phyloP scores from a whole-genome alignment of 2,797 vertebrate genomes.

The Galagoides demidoff region DNA sequence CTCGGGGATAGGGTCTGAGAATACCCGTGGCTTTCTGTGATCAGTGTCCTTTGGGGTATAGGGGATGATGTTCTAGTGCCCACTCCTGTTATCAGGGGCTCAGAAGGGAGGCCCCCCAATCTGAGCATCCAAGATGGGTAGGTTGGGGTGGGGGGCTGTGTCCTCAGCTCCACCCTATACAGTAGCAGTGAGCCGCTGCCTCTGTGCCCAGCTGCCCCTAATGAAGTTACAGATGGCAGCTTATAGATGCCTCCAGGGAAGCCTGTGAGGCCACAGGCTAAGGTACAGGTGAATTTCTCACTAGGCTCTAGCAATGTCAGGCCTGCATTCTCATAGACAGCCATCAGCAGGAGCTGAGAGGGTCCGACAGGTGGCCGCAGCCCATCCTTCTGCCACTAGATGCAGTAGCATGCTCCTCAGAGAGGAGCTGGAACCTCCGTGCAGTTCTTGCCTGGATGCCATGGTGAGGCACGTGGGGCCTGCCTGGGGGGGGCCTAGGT shows the following conservation, averaged over 20 bases:
- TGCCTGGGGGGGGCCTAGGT: background rate
- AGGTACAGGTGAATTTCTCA: background rate
- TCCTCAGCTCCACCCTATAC: background rate
- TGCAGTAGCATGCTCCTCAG: background rate
- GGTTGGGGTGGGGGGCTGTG: no score
- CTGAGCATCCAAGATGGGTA: no score
- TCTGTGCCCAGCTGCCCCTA: background rate
- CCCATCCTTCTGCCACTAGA: no score
- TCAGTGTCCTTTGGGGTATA: background rate
- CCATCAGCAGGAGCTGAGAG: background rate
- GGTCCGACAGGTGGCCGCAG: background rate
- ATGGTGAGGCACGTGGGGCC: rapidly evolving
- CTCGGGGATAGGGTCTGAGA: background rate
- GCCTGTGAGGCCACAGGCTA: background rate
- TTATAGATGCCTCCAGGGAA: background rate
- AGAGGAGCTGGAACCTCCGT: background rate
- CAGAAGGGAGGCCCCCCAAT: background rate
- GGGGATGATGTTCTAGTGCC: rapidly evolving
- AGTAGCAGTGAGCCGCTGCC: background rate
- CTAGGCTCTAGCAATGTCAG: background rate
- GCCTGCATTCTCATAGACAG: background rate
- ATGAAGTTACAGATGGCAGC: background rate
- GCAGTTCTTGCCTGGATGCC: no score
- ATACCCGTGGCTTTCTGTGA: rapidly evolving
- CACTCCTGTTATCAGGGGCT: background rate